Conservation (phyloP, 2,113 vertebrate species). For the Sander lucioperca region DNA sequence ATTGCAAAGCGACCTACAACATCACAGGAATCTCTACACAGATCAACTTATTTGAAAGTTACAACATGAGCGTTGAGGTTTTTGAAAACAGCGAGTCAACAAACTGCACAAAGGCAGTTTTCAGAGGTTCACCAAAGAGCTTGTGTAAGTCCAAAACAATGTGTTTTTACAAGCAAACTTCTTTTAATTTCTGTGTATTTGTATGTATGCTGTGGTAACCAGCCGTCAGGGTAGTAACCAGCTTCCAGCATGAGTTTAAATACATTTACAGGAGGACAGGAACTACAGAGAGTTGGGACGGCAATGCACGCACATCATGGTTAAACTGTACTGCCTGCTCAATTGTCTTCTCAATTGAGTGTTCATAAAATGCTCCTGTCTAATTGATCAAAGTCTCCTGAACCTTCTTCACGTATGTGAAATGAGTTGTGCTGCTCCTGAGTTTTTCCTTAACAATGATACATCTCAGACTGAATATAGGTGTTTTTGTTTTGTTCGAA, state of each 20-base stretch:
- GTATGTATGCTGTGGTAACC: too few relatives aligned
- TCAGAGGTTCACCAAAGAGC: conserved; percentile 44
- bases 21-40: rapidly evolving
- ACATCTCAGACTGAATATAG: not conserved
- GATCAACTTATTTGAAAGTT: rapidly evolving
- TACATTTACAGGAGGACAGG: too few relatives aligned
- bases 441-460: not conserved
- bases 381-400: too few relatives aligned
- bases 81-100: conserved; percentile 42
- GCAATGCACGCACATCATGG: too few relatives aligned
- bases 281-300: too few relatives aligned
- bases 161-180: not conserved
- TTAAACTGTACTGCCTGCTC: too few relatives aligned
- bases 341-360: too few relatives aligned
- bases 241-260: too few relatives aligned
- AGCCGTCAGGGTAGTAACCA: too few relatives aligned
- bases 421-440: too few relatives aligned
- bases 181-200: not conserved
- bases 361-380: too few relatives aligned
- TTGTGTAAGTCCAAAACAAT: conserved; percentile 58
- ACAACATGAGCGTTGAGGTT: conserved; percentile 45
- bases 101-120: conserved; percentile 69
- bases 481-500: not conserved
- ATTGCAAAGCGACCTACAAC: not conserved
- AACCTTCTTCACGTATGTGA: too few relatives aligned